A percentile compares a stretch with the other conserved stretches of the same genome.
Conservation (phyloP, 2,888 invertebrate species). For the Sisyra terminalis region DNA sequence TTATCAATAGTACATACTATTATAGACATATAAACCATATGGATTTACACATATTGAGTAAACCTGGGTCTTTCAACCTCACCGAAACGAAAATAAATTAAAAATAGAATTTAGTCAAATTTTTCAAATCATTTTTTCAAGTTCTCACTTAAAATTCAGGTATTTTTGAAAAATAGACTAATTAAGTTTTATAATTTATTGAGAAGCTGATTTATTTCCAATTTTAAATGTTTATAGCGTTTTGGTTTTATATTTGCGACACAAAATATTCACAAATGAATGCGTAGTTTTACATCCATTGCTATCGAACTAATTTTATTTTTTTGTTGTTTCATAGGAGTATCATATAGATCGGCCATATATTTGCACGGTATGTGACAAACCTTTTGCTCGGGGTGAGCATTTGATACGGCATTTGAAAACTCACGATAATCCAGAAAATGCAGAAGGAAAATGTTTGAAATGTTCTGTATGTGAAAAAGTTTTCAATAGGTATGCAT, state of each 20-base stretch:
- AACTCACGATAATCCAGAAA: slow-evolving; percentile 20
- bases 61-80: no score
- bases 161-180: no score
- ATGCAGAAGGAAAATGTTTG: slow-evolving; percentile 15
- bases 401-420: slow-evolving; percentile 28
- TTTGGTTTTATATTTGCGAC: not conserved
- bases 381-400: slow-evolving; percentile 26
- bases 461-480: slow-evolving; percentile 27
- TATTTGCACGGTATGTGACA: slow-evolving; percentile 25
- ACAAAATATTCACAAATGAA: not conserved
- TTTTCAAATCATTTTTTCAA: no score
- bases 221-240: not conserved
- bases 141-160: no score
- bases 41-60: no score
- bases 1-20: no score
- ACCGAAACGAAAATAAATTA: no score
- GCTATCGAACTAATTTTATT: not conserved
- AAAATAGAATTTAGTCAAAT: no score
- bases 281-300: not conserved
- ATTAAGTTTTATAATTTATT: no score
- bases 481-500: slow-evolving; percentile 21
- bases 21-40: no score
- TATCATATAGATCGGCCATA: slow-evolving; percentile 27
- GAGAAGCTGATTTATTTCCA: no score
- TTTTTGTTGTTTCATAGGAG: slow-evolving; percentile 16